Evolutionary conservation across 2,113 vertebrate genomes (phyloP).

Genomic region (Oceanodroma tethys): DNA sequence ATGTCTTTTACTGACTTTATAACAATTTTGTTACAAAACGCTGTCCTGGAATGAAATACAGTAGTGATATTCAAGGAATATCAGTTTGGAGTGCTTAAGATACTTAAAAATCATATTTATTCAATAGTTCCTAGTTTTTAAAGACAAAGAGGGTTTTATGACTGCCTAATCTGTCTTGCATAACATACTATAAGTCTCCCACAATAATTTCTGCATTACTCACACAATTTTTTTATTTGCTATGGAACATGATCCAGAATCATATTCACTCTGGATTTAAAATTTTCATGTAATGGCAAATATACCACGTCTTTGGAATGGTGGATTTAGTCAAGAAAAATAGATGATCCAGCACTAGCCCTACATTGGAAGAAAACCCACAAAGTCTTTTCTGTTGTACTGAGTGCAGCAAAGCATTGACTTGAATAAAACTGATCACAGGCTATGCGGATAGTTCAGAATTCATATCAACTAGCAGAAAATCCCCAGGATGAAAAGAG

Average conservation of each 20-base stretch:
- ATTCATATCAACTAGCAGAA: not conserved
- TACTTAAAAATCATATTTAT: slow-evolving; percentile 10
- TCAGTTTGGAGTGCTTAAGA: not conserved
- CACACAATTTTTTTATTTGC: not conserved
- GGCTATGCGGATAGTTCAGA: not conserved
- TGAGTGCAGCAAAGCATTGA: not conserved
- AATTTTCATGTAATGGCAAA: not conserved
- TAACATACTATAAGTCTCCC: not conserved
- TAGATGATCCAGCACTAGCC: not conserved
- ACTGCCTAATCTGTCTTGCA: not conserved
- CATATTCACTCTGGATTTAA: not conserved
- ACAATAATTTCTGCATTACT: not conserved
- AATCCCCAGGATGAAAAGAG: not conserved
- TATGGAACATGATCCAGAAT: not conserved
- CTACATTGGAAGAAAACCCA: not conserved
- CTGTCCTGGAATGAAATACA: not conserved
- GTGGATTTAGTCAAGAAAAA: not conserved
- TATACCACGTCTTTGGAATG: not conserved
- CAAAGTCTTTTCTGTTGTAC: not conserved
- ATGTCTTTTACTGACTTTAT: not conserved
- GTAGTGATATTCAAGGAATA: not conserved
- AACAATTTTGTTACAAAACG: not conserved
- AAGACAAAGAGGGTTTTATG: not conserved
- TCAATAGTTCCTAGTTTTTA: not conserved
- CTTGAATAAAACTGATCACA: not conserved